A percentile compares a stretch with the other conserved stretches of the same genome.
Conservation (phyloP, 2,113 vertebrate genomes). For the Donacobius atricapilla region DNA sequence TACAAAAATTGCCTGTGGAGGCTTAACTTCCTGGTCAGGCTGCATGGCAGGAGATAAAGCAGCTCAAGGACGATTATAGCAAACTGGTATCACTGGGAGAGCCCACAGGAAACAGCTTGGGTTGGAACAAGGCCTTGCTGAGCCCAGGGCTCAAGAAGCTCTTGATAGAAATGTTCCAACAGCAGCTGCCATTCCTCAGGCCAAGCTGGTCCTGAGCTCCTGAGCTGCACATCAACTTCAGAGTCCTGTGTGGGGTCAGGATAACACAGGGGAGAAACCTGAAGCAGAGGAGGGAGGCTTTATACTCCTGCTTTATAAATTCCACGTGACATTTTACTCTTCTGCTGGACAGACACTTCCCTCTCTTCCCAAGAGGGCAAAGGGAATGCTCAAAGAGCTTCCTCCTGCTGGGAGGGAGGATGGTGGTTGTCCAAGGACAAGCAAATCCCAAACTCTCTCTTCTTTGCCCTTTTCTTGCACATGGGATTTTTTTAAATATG, state of each 20-base stretch:
- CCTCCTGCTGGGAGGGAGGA: neutral
- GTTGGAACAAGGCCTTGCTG: neutral
- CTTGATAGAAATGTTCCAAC: neutral
- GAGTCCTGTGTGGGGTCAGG: neutral
- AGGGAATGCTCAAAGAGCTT: neutral
- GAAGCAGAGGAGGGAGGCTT: neutral
- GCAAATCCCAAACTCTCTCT: neutral
- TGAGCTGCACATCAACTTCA: fast-evolving
- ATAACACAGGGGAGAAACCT: neutral
- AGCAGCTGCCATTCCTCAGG: neutral
- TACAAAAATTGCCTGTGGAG: neutral
- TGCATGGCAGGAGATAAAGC: neutral
- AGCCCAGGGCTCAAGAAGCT: neutral
- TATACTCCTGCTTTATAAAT: neutral
- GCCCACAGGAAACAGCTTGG: neutral
- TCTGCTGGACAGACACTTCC: neutral
- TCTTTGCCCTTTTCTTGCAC: neutral
- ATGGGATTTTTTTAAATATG: neutral
- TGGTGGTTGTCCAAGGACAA: neutral
- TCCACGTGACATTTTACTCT: neutral
- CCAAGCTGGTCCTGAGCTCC: neutral
- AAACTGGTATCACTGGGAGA: neutral
- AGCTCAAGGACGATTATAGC: neutral
- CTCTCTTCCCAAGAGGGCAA: neutral
- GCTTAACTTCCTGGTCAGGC: neutral